phyloP scores from a whole-genome alignment of 2,113 vertebrate species.

The Seriola dumerili region DNA sequence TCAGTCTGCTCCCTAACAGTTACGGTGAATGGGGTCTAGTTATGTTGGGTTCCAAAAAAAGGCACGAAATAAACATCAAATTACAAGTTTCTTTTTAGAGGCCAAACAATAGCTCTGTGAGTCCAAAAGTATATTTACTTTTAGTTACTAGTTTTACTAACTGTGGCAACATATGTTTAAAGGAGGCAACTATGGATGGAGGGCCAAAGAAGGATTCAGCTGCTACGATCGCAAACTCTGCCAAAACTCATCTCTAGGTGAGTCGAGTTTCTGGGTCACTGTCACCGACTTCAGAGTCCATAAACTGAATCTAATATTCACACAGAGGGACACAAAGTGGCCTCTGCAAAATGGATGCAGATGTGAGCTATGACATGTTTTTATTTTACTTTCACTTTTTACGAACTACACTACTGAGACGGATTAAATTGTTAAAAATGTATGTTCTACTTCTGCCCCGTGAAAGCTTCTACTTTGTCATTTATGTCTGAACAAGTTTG shows the following conservation, averaged over 20 bases:
- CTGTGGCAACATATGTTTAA: conserved; percentile 26
- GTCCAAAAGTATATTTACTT: too few species aligned
- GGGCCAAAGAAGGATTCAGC: conserved; percentile 88
- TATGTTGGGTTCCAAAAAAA: conserved; percentile 10
- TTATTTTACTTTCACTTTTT: background rate
- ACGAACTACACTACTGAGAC: background rate
- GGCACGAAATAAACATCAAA: conserved; percentile 24
- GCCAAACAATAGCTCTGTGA: too few species aligned
- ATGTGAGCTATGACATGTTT: background rate
- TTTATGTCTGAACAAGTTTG: too few species aligned
- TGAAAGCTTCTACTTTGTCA: background rate
- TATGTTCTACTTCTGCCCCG: background rate
- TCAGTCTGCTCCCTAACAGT: conserved; percentile 9
- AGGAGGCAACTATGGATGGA: conserved; percentile 89
- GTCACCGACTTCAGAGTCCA: background rate
- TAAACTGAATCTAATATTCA: background rate
- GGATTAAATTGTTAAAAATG: background rate
- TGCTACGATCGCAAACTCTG: conserved; percentile 88
- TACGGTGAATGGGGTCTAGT: conserved; percentile 2
- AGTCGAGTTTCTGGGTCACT: conserved; percentile 38
- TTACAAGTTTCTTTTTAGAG: background rate
- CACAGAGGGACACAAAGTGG: background rate
- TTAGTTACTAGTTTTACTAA: background rate
- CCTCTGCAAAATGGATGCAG: background rate
- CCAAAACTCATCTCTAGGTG: conserved; percentile 86